Evolutionary conservation across 2,888 invertebrate genomes (phyloP).

Genomic region (Hydraecia micacea): DNA sequence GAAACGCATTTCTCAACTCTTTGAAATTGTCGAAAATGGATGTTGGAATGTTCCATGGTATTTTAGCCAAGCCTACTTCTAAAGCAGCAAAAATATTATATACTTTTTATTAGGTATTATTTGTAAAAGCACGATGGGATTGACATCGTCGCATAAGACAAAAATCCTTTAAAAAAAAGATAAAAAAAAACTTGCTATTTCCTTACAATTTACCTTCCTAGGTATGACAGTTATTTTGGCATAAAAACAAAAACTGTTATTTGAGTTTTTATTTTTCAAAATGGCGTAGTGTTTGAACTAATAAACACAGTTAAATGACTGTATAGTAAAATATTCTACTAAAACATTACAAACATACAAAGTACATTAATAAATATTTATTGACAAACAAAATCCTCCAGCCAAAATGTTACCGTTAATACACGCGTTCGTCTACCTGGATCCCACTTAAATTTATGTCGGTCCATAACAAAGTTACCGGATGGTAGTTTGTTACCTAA

Average conservation of each 20-base stretch:
- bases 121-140: no score
- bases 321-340: not conserved
- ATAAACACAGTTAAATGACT: no score
- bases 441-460: conserved; percentile 36
- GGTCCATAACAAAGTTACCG: conserved; percentile 39
- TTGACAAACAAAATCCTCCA: not conserved
- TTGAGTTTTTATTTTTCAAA: not conserved
- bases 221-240: not conserved
- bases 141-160: no score
- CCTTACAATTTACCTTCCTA: no score
- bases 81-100: no score
- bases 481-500: conserved; percentile 46
- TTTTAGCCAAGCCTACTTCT: no score
- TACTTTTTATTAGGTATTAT: no score
- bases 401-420: not conserved
- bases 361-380: not conserved
- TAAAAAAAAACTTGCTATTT: not conserved
- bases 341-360: not conserved
- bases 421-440: conserved; percentile 2
- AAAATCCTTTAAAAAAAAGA: no score
- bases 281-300: not conserved
- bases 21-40: no score
- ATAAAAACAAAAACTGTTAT: not conserved
- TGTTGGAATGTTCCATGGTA: no score
- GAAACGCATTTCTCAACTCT: no score